Evolutionary conservation across 2,113 vertebrate species (phyloP).

Genomic region (Seriola quinqueradiata): DNA sequence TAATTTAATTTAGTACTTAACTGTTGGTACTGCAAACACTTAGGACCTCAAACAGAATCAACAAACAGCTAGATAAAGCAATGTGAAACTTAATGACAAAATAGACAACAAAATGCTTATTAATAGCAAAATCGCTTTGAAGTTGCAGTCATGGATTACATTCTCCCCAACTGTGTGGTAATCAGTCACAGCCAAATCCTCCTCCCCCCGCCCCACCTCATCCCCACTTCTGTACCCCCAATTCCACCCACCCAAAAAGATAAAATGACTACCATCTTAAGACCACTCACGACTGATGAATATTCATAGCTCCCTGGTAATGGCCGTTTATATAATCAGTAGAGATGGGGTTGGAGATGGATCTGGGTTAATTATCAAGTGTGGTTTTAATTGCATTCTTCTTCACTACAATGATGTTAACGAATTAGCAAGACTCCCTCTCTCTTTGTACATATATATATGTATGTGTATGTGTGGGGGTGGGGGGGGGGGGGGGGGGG

Average conservation of each 20-base stretch:
- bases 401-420: conserved; percentile 72
- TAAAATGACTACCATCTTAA: conserved; percentile 70
- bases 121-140: conserved; percentile 63
- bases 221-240: conserved; percentile 8
- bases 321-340: conserved; percentile 79
- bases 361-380: conserved; percentile 83
- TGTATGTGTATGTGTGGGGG: conserved; percentile 6
- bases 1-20: conserved; percentile 48
- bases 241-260: conserved; percentile 68
- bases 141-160: conserved; percentile 65
- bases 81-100: conserved; percentile 52
- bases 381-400: conserved; percentile 81
- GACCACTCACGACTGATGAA: conserved; percentile 72
- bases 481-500: too few relatives aligned
- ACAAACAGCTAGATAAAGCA: conserved; percentile 53
- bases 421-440: conserved; percentile 64
- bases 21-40: conserved; percentile 37
- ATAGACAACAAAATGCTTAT: conserved; percentile 66
- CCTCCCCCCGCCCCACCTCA: neutral
- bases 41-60: conserved; percentile 47
- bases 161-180: conserved; percentile 51
- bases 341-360: conserved; percentile 74
- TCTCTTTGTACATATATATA: conserved; percentile 17
- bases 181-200: conserved; percentile 60
- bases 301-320: conserved; percentile 77